These are phyloP conservation scores for Tragelaphus scriptus DNA, from an alignment of 2,113 vertebrate species.

Conservation along the genomic window DNA sequence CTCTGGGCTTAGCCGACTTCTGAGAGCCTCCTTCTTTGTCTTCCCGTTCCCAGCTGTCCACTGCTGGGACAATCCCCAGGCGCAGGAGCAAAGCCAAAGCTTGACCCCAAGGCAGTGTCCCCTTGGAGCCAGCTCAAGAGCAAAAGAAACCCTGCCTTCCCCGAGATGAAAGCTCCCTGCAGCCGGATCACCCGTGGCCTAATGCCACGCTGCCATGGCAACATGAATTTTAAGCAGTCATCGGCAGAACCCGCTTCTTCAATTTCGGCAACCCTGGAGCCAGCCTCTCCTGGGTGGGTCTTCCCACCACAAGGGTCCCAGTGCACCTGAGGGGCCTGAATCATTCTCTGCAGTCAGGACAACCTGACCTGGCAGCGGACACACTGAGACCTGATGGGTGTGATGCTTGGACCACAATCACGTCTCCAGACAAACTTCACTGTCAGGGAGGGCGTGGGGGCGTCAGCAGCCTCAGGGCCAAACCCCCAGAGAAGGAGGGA, in stretches of 20 bases:
- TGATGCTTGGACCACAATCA: not conserved
- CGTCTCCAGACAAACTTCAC: not conserved
- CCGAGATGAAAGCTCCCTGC: conserved; percentile 76
- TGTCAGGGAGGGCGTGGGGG: not conserved
- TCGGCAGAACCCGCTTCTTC: conserved; percentile 59
- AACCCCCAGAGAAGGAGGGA: not conserved
- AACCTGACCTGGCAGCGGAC: not conserved
- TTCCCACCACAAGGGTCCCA: not conserved
- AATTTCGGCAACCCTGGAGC: conserved; percentile 45
- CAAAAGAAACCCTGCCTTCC: conserved; percentile 72
- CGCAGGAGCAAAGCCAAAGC: conserved; percentile 64
- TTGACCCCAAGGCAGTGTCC: conserved; percentile 65
- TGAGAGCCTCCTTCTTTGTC: not conserved
- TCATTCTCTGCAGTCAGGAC: not conserved
- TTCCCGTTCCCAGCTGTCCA: conserved; percentile 34
- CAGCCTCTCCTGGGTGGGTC: not conserved
- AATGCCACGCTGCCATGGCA: conserved; percentile 78
- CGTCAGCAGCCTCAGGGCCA: not conserved
- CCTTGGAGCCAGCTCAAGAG: conserved; percentile 70
- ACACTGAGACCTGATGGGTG: not conserved
- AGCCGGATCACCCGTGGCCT: conserved; percentile 67
- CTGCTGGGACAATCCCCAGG: conserved; percentile 45
- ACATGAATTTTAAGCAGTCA: conserved; percentile 77
- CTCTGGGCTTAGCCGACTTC: not conserved
- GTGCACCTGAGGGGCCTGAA: not conserved